Base-by-base conservation (phyloP, 2,888 invertebrate genomes). In the Tetragnatha montana region DNA sequence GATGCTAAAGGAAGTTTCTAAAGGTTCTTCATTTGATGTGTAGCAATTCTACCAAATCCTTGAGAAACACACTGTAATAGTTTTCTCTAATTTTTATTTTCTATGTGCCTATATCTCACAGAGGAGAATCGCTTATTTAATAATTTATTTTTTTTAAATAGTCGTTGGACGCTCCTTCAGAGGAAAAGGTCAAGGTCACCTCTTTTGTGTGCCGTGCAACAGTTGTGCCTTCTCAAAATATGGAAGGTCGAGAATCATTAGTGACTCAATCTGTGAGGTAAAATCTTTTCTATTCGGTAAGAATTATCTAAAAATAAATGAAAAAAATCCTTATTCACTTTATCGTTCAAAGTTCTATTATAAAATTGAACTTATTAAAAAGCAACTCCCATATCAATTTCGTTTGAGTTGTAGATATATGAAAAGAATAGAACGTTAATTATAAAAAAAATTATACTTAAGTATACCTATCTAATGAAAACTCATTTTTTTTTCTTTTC, bases 131-230 rank as follows among this genome's bases (percentile, higher is more conserved):
- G 35, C 35, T 4, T 2, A 35, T 35, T 35, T 35, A 35, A 35
- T 35, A 35, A 35, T 4, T 35, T 35, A 51, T 17, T 19, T 76
- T 84, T 8, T 49, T 70, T 17, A n/a, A n/a, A 3, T 35, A 89
- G 89, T 89, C 89, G 4, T 35, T 89, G 68, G 89, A 89, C 50
- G 78, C 89, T 8, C 89, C 86, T 35, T 81, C 85, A 17, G 90
- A 90, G 78, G 90, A 90, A 73, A 91, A 87, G 83, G 35, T 35
- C 35, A 35, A 35, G n/a, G 89, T 92, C n/a, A 88, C 81, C 14
- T 89, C 91, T 0, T 88, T 93, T 6, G 92, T 94, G 12, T 94
- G 94, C 89, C 93, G 94, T 80, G 93, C 93, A 35, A 94, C 94
- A 7, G 92, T 94, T 60, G 93, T 94, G 68, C 94, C 94, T 6